A percentile compares a stretch with the other conserved stretches of the same genome.
phyloP scores from a whole-genome alignment of 2,113 vertebrate species.

The Sula dactylatra region DNA sequence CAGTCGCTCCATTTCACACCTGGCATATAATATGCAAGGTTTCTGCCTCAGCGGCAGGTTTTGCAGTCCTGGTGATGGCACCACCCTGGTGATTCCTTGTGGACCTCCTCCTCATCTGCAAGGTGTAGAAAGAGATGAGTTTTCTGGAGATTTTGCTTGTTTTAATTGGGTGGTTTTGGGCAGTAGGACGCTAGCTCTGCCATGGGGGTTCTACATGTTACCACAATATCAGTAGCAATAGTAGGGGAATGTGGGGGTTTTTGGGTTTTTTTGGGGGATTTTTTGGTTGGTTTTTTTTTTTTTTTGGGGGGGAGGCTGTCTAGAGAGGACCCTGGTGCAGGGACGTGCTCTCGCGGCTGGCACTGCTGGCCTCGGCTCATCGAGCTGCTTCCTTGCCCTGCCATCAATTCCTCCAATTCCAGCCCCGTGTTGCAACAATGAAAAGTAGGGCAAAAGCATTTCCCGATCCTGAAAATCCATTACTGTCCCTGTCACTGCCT shows the following conservation, averaged over 20 bases:
- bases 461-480: constrained; percentile 17
- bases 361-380: fast-evolving
- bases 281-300: neutral
- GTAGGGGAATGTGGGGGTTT: too few species aligned
- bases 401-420: neutral
- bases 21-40: neutral
- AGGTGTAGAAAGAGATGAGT: fast-evolving
- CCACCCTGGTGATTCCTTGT: neutral
- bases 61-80: neutral
- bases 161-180: neutral
- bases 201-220: fast-evolving
- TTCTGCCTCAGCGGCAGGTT: neutral
- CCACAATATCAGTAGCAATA: fast-evolving
- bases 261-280: too few species aligned
- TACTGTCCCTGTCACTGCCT: neutral
- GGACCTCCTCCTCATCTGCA: neutral
- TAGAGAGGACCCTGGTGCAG: neutral
- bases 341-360: neutral
- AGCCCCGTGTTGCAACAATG: neutral
- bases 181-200: fast-evolving
- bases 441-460: constrained; percentile 7
- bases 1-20: fast-evolving
- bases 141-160: neutral
- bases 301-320: neutral
- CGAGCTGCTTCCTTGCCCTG: neutral